Evolutionary conservation across 2,113 vertebrate species (phyloP).

Genomic region (Gallinago jamesoni): DNA sequence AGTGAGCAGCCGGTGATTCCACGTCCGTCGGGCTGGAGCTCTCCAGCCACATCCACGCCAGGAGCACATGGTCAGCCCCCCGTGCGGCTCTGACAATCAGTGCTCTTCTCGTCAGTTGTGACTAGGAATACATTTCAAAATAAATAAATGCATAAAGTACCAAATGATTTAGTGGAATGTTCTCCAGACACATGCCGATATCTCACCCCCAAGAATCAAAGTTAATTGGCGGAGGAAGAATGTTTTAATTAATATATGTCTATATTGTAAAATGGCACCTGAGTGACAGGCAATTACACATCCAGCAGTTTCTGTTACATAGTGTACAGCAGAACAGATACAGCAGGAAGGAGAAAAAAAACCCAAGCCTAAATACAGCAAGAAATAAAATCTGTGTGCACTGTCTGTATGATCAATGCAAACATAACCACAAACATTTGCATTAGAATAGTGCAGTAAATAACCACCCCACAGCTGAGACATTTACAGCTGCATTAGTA

Average conservation of each 20-base stretch:
- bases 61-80: neutral
- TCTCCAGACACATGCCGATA: neutral
- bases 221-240: neutral
- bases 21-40: neutral
- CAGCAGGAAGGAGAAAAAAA: neutral
- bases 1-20: neutral
- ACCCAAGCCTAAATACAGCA: neutral
- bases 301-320: neutral
- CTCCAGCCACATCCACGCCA: neutral
- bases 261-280: neutral
- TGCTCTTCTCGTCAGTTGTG: neutral
- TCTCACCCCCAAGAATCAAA: neutral
- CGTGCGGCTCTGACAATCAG: neutral
- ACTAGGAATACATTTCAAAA: neutral
- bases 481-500: slow-evolving; percentile 2
- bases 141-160: neutral
- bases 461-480: slow-evolving; percentile 25
- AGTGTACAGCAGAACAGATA: neutral
- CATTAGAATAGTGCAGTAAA: slow-evolving; percentile 53
- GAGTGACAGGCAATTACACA: slow-evolving; percentile 9
- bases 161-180: neutral
- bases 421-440: slow-evolving; percentile 43
- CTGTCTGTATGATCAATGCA: slow-evolving; percentile 5
- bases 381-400: slow-evolving; percentile 20
- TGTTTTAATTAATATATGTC: neutral